Evolutionary conservation across 2,113 vertebrate species (phyloP), one percentile per base, ranked within the genome.

Genomic region (Dascyllus trimaculatus): DNA sequence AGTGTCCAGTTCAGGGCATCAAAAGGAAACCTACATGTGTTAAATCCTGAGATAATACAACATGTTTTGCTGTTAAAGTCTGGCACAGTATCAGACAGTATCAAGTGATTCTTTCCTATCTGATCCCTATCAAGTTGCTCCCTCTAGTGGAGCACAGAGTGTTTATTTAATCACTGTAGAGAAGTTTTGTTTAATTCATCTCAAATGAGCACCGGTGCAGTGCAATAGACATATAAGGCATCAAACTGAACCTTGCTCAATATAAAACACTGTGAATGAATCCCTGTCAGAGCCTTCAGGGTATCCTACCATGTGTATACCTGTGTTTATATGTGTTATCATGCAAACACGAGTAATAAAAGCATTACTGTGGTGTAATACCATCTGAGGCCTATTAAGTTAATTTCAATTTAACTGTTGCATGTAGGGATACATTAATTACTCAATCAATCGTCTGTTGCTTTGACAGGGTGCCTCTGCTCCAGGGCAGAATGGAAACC

Each of bases 391-490:
- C 84, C 93, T 93, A 89, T 94, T 93, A 92, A 89, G 80, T 92
- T 94, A 79, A 93, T 94, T 95, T 85, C 25, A 91, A 91, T 95
- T 92, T 95, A 95, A 95, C 92, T 92, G 85, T 87, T 81, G 88
- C 89, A 88, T 85, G 82, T 85, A 87, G 92, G 93, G 93, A 94
- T 92, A 94, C 93, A 95, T 96, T 96, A 95, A 96, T 96, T 94
- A 95, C 89, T 94, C 94, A 95, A 95, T 96, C 95, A 95, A 94
- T 96, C 77, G 75, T 88, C 88, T 54, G 90, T 92, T 92, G 90
- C 86, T 93, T 82, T 92, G 92, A 95, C 92, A 95, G 76, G 84
- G 74, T 59, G 88, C 88, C 90, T 88, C 84, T 71, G 89, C 91
- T 91, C 64, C 25, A 81, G 87, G 89, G 78, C 46, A 89, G 85